Evolutionary conservation across 2,113 vertebrate genomes (phyloP).

Genomic region (Balaenoptera acutorostrata): DNA sequence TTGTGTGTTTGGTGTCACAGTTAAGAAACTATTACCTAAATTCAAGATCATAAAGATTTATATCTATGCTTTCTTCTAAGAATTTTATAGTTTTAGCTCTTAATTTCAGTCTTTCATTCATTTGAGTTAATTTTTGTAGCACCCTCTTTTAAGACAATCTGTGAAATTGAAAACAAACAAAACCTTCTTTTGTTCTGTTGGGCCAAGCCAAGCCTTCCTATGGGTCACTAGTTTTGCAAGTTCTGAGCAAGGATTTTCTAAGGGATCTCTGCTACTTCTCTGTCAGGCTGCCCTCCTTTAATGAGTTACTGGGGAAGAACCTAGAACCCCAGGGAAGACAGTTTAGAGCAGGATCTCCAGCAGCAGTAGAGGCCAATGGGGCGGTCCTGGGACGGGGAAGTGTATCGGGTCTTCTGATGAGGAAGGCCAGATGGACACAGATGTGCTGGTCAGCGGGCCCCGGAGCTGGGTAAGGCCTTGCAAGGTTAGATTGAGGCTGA

Average conservation of each 20-base stretch:
- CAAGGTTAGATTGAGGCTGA: background rate
- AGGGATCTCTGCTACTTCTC: background rate
- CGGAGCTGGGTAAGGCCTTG: background rate
- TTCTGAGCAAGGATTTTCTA: background rate
- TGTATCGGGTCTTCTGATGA: background rate
- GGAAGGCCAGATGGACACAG: background rate
- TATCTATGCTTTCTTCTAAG: background rate
- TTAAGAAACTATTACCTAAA: slow-evolving; percentile 20
- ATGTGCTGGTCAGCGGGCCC: background rate
- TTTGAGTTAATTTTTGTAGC: slow-evolving; percentile 6
- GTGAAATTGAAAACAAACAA: background rate
- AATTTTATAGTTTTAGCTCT: background rate
- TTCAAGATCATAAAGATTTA: slow-evolving; percentile 14
- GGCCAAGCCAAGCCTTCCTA: background rate
- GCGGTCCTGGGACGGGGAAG: too few relatives aligned
- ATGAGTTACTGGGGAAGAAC: background rate
- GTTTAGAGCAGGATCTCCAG: background rate
- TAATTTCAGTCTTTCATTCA: background rate
- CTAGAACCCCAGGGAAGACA: background rate
- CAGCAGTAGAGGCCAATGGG: background rate
- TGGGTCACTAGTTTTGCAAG: background rate
- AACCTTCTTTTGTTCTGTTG: background rate
- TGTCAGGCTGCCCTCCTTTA: background rate
- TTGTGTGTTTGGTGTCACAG: background rate
- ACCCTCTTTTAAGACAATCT: background rate